Evolutionary conservation across 2,888 invertebrate species (phyloP).

Genomic region (Saturnia japonica): DNA sequence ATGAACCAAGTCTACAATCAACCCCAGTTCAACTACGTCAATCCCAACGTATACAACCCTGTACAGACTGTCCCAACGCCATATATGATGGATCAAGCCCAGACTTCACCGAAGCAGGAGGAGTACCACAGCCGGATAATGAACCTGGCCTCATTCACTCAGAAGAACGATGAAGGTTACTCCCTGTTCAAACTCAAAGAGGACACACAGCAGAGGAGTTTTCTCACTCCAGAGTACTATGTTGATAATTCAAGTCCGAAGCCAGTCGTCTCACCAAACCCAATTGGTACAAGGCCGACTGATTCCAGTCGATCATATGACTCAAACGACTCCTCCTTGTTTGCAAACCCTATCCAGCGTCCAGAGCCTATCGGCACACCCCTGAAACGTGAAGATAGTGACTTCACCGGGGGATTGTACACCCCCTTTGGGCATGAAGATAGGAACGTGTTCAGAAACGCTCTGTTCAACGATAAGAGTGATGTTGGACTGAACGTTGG

Average conservation of each 20-base stretch:
- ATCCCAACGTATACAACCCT: conserved; percentile 56
- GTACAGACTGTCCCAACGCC: conserved; percentile 34
- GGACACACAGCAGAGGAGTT: conserved; percentile 57
- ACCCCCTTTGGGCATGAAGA: conserved; percentile 73
- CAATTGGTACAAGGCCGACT: conserved; percentile 67
- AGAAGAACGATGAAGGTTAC: conserved; percentile 75
- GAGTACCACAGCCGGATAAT: conserved; percentile 66
- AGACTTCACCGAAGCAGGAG: conserved; percentile 48
- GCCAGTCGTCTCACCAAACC: conserved; percentile 66
- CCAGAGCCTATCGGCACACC: conserved; percentile 66
- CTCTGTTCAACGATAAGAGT: conserved; percentile 63
- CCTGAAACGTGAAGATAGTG: conserved; percentile 34
- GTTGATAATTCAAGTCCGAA: conserved; percentile 54
- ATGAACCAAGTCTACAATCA: conserved; percentile 46
- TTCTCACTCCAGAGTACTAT: conserved; percentile 61
- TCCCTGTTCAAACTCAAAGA: conserved; percentile 67
- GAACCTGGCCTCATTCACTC: conserved; percentile 73
- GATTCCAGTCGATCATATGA: conserved; percentile 49
- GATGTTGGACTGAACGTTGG: conserved; percentile 36
- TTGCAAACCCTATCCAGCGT: conserved; percentile 55
- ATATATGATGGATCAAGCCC: conserved; percentile 41
- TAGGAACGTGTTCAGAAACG: conserved; percentile 66
- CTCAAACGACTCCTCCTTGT: conserved; percentile 54
- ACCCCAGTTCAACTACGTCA: conserved; percentile 58
- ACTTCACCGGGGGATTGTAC: conserved; percentile 51